Evolutionary conservation across 2,113 vertebrate genomes (phyloP).

Genomic region (Conger conger): DNA sequence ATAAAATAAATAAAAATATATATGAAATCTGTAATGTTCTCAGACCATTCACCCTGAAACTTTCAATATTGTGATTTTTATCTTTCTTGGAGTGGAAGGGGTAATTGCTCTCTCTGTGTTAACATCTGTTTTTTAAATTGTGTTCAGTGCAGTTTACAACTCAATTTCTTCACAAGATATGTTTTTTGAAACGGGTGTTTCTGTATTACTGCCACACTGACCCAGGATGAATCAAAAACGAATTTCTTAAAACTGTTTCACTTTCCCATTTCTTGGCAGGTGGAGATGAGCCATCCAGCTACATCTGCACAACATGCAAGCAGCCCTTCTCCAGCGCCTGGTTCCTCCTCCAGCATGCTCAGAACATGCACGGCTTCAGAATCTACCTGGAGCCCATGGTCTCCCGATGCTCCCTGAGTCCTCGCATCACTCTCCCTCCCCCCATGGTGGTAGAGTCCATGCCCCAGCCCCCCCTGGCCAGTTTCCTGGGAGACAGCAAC

Average conservation of each 20-base stretch:
- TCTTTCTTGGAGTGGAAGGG: not conserved
- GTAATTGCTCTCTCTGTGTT: not conserved
- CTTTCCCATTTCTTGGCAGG: constrained; percentile 69
- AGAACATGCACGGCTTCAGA: constrained; percentile 97
- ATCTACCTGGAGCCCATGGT: constrained; percentile 98
- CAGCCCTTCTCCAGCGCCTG: constrained; percentile 98
- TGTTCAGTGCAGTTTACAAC: too few relatives aligned
- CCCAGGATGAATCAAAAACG: not conserved
- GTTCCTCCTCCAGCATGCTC: constrained; percentile 99
- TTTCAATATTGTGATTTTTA: not conserved
- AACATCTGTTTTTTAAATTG: too few relatives aligned
- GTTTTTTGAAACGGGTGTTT: not conserved
- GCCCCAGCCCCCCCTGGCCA: constrained; percentile 92
- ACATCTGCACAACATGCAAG: constrained; percentile 99
- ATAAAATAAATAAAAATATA: too few relatives aligned
- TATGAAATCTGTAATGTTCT: too few relatives aligned
- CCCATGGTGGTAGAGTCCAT: constrained; percentile 86
- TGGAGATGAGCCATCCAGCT: constrained; percentile 99
- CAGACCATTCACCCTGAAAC: not conserved
- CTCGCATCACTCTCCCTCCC: constrained; percentile 93
- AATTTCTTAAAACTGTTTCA: constrained; percentile 50
- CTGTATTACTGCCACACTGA: not conserved
- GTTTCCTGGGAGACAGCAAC: constrained; percentile 93
- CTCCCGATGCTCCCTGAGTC: constrained; percentile 89
- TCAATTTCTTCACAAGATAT: not conserved